These are phyloP conservation scores for Ypsolopha sequella DNA, from an alignment of 2,888 invertebrate genomes.

Conservation along the genomic window DNA sequence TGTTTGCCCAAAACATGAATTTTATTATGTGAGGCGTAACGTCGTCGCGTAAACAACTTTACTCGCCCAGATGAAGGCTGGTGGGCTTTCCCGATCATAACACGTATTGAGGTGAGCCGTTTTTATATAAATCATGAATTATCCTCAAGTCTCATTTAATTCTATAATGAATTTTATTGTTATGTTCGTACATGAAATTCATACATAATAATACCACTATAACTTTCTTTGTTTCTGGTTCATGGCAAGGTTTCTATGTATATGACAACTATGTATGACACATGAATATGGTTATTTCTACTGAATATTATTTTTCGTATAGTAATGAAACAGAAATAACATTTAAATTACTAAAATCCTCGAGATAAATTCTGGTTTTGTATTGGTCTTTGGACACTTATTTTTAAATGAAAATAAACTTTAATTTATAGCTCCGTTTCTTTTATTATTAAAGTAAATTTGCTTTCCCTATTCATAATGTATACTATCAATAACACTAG, in stretches of 20 bases:
- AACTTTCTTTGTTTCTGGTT: neutral
- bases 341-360: conserved; percentile 13
- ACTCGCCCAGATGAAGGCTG: too few relatives aligned
- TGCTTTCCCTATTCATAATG: neutral
- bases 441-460: neutral
- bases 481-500: too few relatives aligned
- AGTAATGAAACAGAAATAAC: conserved; percentile 15
- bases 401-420: conserved; percentile 34
- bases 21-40: too few relatives aligned
- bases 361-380: conserved; percentile 47
- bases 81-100: too few relatives aligned
- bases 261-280: neutral
- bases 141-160: too few relatives aligned
- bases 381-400: conserved; percentile 60
- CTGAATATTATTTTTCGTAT: conserved; percentile 15
- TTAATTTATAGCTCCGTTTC: neutral
- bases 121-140: too few relatives aligned
- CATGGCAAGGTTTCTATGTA: neutral
- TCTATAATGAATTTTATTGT: neutral
- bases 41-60: too few relatives aligned
- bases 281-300: neutral
- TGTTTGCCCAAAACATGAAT: neutral
- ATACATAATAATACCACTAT: neutral
- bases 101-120: too few relatives aligned
- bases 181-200: neutral